phyloP scores from a whole-genome alignment of 2,113 vertebrate genomes.

The Tamias sibiricus region DNA sequence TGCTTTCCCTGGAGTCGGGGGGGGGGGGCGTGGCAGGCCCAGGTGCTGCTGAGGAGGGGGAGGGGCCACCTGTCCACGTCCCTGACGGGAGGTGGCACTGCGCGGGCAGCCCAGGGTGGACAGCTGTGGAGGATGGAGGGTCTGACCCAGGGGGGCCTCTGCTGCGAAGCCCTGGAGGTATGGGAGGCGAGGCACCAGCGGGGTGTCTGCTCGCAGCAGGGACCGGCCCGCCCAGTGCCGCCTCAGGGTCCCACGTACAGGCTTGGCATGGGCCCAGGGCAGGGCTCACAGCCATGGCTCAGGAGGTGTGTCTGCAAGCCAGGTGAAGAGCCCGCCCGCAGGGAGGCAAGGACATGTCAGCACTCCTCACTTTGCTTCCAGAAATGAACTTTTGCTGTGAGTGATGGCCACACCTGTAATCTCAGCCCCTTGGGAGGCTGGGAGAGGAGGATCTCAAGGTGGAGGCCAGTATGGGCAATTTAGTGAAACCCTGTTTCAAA shows the following conservation, averaged over 20 bases:
- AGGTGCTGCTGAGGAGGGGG: neutral
- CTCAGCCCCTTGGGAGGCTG: too few species aligned
- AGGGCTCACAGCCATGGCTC: neutral
- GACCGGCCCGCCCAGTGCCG: too few species aligned
- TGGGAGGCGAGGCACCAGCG: accelerated
- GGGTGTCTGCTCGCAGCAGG: neutral
- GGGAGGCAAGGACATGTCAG: too few species aligned
- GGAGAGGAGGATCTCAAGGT: too few species aligned
- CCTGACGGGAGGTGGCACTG: neutral
- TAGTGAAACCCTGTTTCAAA: too few species aligned
- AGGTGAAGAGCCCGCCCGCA: accelerated
- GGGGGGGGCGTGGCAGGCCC: accelerated
- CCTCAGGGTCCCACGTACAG: neutral
- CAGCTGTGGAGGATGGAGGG: accelerated
- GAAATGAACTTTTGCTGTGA: too few species aligned
- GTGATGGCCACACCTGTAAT: too few species aligned
- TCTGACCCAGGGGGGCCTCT: accelerated
- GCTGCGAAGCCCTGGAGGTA: accelerated
- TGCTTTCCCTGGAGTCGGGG: neutral
- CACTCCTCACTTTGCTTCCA: accelerated
- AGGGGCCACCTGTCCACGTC: accelerated
- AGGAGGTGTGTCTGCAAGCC: neutral
- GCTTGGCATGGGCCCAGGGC: too few species aligned
- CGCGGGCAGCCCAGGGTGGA: neutral
- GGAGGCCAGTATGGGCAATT: too few species aligned